Percentiles rank a stretch among this genome's conserved stretches.
Evolutionary conservation across 2,888 invertebrate genomes (phyloP).

Genomic region (Cataglyphis livida): DNA sequence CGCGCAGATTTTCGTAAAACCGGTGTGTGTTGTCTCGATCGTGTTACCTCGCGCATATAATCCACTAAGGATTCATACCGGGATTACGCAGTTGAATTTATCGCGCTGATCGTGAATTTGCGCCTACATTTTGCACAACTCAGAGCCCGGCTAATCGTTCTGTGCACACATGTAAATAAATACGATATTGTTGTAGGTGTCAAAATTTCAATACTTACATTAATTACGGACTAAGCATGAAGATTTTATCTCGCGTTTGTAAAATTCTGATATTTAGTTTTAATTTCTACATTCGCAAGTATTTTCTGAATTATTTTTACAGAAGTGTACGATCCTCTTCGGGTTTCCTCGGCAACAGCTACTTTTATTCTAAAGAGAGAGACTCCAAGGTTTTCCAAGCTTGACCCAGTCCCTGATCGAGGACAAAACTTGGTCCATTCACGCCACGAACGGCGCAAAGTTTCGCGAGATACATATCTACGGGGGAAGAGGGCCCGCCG

Average conservation of each 20-base stretch:
- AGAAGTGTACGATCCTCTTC: neutral
- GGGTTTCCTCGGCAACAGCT: neutral
- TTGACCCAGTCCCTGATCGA: constrained; percentile 28
- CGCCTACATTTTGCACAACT: neutral
- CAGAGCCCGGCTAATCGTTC: neutral
- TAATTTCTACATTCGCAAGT: neutral
- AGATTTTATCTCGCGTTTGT: neutral
- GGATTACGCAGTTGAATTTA: constrained; percentile 29
- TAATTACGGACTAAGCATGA: neutral
- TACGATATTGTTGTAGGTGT: neutral
- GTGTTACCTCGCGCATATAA: neutral
- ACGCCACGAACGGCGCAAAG: constrained; percentile 4
- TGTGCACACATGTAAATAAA: neutral
- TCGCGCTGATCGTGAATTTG: neutral
- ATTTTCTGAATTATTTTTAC: neutral
- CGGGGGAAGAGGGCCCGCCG: neutral
- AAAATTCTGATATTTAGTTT: neutral
- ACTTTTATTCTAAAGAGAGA: constrained; percentile 16
- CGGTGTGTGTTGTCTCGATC: constrained; percentile 53
- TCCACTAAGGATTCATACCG: constrained; percentile 29
- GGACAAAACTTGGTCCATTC: constrained; percentile 34
- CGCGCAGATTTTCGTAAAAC: constrained; percentile 53
- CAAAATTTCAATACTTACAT: neutral
- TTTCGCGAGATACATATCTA: constrained; percentile 33
- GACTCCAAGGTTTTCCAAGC: constrained; percentile 3